Conservation (phyloP, 2,797 vertebrate genomes). For the Epinephelus malabaricus region DNA sequence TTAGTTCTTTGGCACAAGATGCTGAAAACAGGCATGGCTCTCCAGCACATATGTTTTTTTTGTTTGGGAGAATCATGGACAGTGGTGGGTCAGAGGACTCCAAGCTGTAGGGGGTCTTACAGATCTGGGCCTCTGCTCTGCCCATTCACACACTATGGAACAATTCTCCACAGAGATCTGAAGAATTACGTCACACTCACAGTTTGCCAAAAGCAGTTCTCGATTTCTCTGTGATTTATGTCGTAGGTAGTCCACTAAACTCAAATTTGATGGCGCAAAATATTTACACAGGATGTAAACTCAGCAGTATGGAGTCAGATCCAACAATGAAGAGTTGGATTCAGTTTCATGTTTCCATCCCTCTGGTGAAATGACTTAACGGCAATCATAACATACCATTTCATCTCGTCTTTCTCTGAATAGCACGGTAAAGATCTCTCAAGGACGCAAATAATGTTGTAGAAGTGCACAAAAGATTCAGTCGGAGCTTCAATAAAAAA, state of each 20-base stretch:
- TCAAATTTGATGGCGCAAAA: constrained; percentile 16
- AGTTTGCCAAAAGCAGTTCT: constrained; percentile 33
- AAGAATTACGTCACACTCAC: constrained; percentile 55
- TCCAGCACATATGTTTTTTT: constrained; percentile 16
- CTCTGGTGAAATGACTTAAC: constrained; percentile 5
- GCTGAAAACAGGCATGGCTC: constrained; percentile 29
- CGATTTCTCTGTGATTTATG: constrained; percentile 43
- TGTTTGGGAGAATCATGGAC: constrained; percentile 13
- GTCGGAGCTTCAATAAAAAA: constrained; percentile 36
- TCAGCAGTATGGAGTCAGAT: neutral
- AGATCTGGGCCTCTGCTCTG: constrained; percentile 13
- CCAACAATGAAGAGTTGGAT: neutral
- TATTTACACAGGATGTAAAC: constrained; percentile 26
- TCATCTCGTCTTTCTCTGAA: constrained; percentile 13
- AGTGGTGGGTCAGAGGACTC: constrained; percentile 37
- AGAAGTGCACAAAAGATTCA: constrained; percentile 19
- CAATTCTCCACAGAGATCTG: constrained; percentile 46
- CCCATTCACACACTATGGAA: constrained; percentile 45
- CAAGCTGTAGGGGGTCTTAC: constrained; percentile 52
- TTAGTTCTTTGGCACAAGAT: constrained; percentile 18
- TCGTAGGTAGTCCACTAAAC: constrained; percentile 30
- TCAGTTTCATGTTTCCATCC: constrained; percentile 13
- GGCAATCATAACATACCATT: neutral
- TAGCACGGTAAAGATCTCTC: constrained; percentile 1
- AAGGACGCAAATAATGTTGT: neutral